phyloP scores from a whole-genome alignment of 2,888 invertebrate species.

The Parnassius apollo region DNA sequence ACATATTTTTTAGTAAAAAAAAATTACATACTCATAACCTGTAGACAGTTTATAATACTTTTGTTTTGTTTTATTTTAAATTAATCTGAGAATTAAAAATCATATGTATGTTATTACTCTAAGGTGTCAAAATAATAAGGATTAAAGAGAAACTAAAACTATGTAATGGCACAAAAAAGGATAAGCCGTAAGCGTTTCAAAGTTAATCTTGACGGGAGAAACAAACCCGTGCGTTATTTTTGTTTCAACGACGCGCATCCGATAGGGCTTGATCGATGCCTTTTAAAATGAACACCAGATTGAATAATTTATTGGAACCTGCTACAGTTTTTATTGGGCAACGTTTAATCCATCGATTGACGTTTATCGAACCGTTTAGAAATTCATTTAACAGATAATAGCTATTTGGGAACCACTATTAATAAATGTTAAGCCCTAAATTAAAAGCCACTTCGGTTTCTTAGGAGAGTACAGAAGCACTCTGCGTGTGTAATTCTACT shows the following conservation, averaged over 20 bases:
- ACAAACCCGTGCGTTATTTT: conserved; percentile 42
- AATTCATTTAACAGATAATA: conserved; percentile 35
- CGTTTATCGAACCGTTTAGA: conserved; percentile 45
- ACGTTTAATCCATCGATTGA: conserved; percentile 48
- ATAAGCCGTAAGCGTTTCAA: conserved; percentile 27
- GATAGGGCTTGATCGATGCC: conserved; percentile 61
- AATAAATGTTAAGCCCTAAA: conserved; percentile 28
- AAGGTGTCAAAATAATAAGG: conserved; percentile 31
- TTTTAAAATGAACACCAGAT: conserved; percentile 57
- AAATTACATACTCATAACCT: too few relatives aligned
- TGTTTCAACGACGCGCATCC: conserved; percentile 38
- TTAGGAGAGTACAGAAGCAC: neutral
- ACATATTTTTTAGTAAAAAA: too few relatives aligned
- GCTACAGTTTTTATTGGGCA: conserved; percentile 47
- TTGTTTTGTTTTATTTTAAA: too few relatives aligned
- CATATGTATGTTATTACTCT: too few relatives aligned
- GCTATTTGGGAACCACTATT: conserved; percentile 31
- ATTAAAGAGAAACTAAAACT: conserved; percentile 36
- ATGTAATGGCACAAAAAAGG: conserved; percentile 31
- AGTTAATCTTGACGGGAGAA: conserved; percentile 41
- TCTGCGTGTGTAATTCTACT: neutral
- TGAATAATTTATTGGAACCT: conserved; percentile 59
- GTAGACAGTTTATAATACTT: too few relatives aligned
- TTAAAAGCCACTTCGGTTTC: conserved; percentile 23
- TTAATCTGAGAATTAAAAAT: too few relatives aligned